These are phyloP conservation scores for Grantiella picta DNA, from an alignment of 2,113 vertebrate genomes.

Conservation along the genomic window DNA sequence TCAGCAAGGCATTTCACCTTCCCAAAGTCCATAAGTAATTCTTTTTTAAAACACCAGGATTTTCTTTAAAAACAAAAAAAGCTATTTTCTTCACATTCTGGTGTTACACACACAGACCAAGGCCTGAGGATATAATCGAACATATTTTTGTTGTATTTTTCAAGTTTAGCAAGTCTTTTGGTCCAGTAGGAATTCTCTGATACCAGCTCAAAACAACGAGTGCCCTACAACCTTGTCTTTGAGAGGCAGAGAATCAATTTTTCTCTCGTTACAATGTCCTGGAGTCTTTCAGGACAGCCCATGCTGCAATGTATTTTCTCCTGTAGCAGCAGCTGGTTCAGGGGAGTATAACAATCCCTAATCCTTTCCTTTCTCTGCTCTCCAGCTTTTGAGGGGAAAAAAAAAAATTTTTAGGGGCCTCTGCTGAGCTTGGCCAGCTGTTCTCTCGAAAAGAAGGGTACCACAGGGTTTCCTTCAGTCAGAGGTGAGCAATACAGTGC, in stretches of 20 bases:
- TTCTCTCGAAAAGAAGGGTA: not conserved
- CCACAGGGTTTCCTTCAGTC: not conserved
- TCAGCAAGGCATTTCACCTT: not conserved
- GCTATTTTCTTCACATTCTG: not conserved
- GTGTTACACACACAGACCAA: not conserved
- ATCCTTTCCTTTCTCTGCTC: not conserved
- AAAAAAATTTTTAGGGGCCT: not conserved
- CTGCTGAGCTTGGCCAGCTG: not conserved
- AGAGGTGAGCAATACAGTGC: not conserved
- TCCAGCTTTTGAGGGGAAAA: not conserved
- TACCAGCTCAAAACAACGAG: not conserved
- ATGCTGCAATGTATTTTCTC: not conserved
- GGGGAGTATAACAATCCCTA: not conserved
- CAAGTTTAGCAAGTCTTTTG: not conserved
- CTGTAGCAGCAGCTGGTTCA: not conserved
- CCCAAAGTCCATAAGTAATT: not conserved
- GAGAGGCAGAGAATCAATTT: not conserved
- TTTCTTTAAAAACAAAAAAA: not conserved
- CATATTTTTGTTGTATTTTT: not conserved
- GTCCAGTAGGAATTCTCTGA: not conserved
- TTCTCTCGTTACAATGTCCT: not conserved
- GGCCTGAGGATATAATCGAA: not conserved
- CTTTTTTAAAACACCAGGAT: not conserved
- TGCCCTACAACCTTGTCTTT: constrained; percentile 12
- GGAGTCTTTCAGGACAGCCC: constrained; percentile 29